Base-by-base conservation (phyloP, 2,797 vertebrate genomes). In the Cryptoprocta ferox region DNA sequence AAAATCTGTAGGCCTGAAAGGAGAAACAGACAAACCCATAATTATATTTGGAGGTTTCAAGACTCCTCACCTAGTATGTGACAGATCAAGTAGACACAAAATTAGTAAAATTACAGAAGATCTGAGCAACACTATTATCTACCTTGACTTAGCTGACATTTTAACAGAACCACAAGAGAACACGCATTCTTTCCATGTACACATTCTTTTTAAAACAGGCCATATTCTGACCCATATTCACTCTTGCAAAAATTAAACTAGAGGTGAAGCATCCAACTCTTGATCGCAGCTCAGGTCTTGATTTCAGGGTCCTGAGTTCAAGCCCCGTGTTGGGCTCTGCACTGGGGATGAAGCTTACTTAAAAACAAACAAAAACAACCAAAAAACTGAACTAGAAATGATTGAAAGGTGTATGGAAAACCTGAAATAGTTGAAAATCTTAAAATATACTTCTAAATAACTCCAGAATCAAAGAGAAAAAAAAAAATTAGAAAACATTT, bases 61-160 rank as follows among this genome's bases (percentile, higher is more conserved):
- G 37, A 86, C 37, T 70, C 48, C 73, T 35, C 24, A 61, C 48
- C 75, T n/a, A 79, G 37, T 37, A 70, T 45, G 45, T 11, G 50
- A 61, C 15, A 73, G 39, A 73, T 71, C 66, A 73, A 73, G 39
- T 0, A 45, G 15, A 81, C 32, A 93, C 13, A 85, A 78, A 85
- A 92, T 85, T n/a, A 66, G 59, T 78, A 85, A 78, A 85, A 75
- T 63, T 73, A 75, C n/a, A 63, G 79, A 75, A 63, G 90, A 30
- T 89, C 26, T 32, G 59, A 61, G 68, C 30, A 88, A 61, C 37
- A 61, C 30, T 16, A 79, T 50, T 66, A 79, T 6, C n/a, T 26
- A 48, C 42, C 30, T 68, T 93, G 37, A 68, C 63, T 26, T 70
- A 79, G 70, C 16, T 48, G 73, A 93, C 70, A 45, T 37, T 70